Evolutionary conservation across 1,140 invertebrate species (phyloP).

Genomic region (Hermetia illucens): DNA sequence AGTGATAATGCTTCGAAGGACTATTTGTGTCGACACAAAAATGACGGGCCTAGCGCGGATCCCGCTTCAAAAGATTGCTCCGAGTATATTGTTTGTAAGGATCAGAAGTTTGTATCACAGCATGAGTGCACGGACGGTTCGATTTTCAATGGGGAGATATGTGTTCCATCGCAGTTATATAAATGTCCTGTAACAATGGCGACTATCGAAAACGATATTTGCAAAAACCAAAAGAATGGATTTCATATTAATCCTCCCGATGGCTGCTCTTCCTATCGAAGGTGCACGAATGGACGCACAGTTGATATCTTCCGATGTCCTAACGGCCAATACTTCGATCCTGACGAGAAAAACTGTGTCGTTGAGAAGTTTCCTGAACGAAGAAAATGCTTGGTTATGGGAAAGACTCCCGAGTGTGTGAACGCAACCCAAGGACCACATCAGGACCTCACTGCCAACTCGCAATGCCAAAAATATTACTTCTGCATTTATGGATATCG

Average conservation of each 20-base stretch:
- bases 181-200: constrained; percentile 2
- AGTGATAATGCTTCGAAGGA: background rate
- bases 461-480: constrained; percentile 35
- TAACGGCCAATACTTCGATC: constrained; percentile 8
- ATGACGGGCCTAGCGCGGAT: constrained; percentile 10
- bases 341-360: constrained; percentile 2
- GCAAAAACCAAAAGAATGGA: constrained; percentile 7
- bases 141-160: constrained; percentile 7
- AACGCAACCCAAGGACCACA: constrained; percentile 33
- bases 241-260: constrained; percentile 8
- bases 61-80: constrained; percentile 6
- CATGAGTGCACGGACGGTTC: constrained; percentile 4
- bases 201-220: constrained; percentile 6
- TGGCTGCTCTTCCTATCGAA: constrained; percentile 5
- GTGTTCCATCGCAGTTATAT: constrained; percentile 5
- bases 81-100: constrained; percentile 5
- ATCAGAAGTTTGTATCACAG: constrained; percentile 2
- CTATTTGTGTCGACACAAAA: constrained; percentile 14
- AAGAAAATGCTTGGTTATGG: background rate
- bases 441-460: constrained; percentile 28
- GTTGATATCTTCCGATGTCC: constrained; percentile 6
- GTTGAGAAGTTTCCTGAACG: constrained; percentile 4
- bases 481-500: constrained; percentile 32
- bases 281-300: constrained; percentile 2
- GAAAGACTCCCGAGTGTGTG: constrained; percentile 27